These are phyloP conservation scores for Cervus canadensis DNA, from an alignment of 2,113 vertebrate genomes.

Conservation along the genomic window DNA sequence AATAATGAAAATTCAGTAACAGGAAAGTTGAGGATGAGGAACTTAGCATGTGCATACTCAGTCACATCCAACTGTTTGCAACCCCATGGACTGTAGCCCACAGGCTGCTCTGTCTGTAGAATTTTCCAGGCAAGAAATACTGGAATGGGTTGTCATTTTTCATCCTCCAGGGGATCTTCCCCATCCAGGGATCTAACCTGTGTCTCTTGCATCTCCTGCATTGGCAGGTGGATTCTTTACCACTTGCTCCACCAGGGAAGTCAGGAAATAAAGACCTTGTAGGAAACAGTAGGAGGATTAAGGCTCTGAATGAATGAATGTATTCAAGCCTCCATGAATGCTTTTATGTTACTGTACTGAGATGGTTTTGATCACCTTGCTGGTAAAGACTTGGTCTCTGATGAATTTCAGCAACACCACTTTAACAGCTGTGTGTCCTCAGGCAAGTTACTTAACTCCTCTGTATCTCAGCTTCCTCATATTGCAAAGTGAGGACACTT, in stretches of 20 bases:
- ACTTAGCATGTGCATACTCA: neutral
- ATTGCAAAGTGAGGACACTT: neutral
- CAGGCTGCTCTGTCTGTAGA: neutral
- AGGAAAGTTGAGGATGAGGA: neutral
- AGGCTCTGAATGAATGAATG: neutral
- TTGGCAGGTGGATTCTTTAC: neutral
- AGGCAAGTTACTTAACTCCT: neutral
- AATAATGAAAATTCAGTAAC: neutral
- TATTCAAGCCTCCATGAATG: neutral
- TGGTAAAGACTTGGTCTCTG: neutral
- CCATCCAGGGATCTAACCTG: neutral
- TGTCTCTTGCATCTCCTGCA: neutral
- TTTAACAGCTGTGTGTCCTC: neutral
- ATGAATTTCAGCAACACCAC: neutral
- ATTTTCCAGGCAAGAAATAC: neutral
- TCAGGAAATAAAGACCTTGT: neutral
- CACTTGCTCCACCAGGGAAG: neutral
- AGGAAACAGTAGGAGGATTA: neutral
- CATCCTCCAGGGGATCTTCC: neutral
- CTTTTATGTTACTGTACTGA: neutral
- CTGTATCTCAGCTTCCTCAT: neutral
- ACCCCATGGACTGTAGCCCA: neutral
- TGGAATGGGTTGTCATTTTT: neutral
- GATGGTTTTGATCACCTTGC: neutral
- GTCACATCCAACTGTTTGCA: fast-evolving